These are phyloP conservation scores for Acrocephalus arundinaceus DNA, from an alignment of 2,113 vertebrate genomes.

Conservation along the genomic window DNA sequence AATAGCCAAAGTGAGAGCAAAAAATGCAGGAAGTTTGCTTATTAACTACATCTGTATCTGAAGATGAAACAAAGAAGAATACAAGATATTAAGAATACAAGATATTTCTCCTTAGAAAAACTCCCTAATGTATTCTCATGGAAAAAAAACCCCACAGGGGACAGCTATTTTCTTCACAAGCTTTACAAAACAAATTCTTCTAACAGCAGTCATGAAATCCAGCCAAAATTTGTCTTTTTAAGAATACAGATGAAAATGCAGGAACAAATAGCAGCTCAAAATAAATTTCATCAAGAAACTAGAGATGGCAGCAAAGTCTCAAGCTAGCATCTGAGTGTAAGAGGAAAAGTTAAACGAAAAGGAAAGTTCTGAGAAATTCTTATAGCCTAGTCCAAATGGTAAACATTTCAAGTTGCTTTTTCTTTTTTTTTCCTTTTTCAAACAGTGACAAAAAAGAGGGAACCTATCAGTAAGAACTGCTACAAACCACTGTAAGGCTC, in stretches of 20 bases:
- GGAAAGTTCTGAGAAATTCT: neutral
- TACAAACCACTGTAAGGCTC: neutral
- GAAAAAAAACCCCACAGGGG: neutral
- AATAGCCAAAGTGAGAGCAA: neutral
- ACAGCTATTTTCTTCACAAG: neutral
- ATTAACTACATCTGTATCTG: neutral
- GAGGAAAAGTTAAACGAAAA: slow-evolving; percentile 20
- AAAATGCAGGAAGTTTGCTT: neutral
- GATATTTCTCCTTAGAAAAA: neutral
- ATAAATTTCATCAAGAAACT: slow-evolving; percentile 52
- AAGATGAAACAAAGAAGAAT: neutral
- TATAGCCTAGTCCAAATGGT: neutral
- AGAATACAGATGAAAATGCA: neutral
- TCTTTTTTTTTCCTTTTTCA: neutral
- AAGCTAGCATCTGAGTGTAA: neutral
- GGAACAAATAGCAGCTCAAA: neutral
- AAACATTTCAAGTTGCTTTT: neutral
- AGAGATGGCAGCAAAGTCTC: slow-evolving; percentile 69
- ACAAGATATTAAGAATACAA: neutral
- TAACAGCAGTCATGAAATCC: neutral
- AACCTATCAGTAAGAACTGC: neutral
- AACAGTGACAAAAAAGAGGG: neutral
- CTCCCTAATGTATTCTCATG: neutral
- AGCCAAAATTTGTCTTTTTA: neutral
- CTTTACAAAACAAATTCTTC: neutral